Percentiles rank a stretch among this genome's conserved stretches.
These are phyloP conservation scores for Brachionus calyciflorus DNA, from an alignment of 1,140 invertebrate species.

Conservation along the genomic window DNA sequence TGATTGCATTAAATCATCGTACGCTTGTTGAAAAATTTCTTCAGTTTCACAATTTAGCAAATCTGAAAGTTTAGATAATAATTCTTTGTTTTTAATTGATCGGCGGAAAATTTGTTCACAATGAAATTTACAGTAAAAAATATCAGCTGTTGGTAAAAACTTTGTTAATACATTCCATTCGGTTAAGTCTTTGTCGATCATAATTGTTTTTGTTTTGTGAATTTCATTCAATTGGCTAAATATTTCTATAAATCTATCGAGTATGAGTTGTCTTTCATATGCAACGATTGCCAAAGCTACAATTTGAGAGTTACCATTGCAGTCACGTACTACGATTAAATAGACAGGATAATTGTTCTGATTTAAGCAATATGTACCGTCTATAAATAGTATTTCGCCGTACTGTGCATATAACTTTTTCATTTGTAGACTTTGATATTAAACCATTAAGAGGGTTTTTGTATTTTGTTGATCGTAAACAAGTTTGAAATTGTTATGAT, in stretches of 20 bases:
- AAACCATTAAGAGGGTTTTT: neutral
- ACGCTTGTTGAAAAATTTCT: neutral
- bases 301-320: slow-evolving; percentile 11
- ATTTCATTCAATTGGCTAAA: neutral
- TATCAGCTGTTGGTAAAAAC: too few relatives aligned
- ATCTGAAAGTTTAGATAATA: too few relatives aligned
- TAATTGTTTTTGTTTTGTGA: neutral
- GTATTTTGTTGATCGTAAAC: neutral
- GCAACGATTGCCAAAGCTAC: neutral
- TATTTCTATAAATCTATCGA: neutral
- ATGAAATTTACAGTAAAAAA: too few relatives aligned
- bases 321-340: neutral
- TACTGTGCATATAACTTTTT: neutral
- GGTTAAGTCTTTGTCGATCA: neutral
- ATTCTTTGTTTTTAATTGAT: too few relatives aligned
- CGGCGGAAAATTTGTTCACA: too few relatives aligned
- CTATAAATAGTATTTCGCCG: neutral
- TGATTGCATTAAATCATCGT: neutral
- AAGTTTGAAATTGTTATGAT: neutral
- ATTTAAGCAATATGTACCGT: neutral
- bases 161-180: neutral
- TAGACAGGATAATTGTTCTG: neutral
- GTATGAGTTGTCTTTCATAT: neutral
- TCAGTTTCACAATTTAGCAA: too few relatives aligned
- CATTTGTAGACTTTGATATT: neutral